These are phyloP conservation scores for cattle (Bos taurus) DNA, from an alignment of 2,113 vertebrate species.

Conservation along the genomic window DNA sequence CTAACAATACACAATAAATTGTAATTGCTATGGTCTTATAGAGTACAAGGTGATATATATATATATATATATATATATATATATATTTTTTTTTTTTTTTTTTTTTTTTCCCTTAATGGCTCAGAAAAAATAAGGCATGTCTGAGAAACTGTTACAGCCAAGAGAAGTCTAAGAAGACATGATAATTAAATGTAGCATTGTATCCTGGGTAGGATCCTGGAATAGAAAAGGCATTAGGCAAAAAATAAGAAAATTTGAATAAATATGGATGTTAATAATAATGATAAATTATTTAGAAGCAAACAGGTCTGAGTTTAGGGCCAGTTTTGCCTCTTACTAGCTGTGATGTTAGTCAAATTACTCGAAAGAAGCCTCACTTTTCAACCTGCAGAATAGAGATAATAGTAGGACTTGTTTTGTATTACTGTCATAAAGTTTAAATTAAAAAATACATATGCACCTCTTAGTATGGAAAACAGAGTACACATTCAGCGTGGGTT, in stretches of 20 bases:
- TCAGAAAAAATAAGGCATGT: background rate
- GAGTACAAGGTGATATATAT: background rate
- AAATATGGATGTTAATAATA: background rate
- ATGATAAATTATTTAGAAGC: background rate
- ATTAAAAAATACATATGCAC: background rate
- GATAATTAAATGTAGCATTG: background rate
- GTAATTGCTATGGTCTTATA: background rate
- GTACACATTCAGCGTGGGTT: background rate
- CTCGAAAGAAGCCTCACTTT: background rate
- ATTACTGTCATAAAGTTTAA: background rate
- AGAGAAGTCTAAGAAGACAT: background rate
- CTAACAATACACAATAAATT: background rate
- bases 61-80: background rate
- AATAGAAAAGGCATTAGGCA: background rate
- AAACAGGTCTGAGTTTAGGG: background rate
- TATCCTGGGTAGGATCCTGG: background rate
- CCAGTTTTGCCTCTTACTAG: background rate
- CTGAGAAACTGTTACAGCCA: background rate
- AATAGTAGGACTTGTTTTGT: background rate
- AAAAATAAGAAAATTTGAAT: background rate
- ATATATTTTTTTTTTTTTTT: no score
- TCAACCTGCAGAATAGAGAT: background rate
- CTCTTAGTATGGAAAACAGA: background rate
- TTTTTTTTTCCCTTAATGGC: background rate
- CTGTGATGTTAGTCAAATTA: background rate